Percentiles rank a stretch among this genome's conserved stretches.
Evolutionary conservation across 2,113 vertebrate genomes (phyloP).

Genomic region (Piprites chloris): DNA sequence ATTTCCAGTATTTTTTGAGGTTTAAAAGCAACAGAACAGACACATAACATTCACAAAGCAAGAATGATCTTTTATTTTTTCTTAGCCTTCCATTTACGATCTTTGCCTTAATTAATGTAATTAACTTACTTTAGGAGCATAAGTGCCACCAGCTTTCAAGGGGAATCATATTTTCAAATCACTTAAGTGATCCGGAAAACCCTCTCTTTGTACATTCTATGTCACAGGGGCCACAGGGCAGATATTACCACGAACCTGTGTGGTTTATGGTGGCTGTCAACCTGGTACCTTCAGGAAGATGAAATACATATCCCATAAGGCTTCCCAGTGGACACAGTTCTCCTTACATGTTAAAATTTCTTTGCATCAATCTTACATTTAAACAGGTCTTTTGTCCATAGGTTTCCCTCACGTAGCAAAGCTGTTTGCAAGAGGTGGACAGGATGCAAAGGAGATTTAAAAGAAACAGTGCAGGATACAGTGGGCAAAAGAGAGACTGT

Average conservation of each 20-base stretch:
- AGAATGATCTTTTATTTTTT: background rate
- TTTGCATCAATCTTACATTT: background rate
- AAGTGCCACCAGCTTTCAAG: background rate
- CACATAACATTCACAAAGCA: background rate
- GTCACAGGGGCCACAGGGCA: background rate
- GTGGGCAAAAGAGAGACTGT: background rate
- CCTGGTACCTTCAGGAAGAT: background rate
- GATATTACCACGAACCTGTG: background rate
- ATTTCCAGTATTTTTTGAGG: background rate
- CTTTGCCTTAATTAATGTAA: background rate
- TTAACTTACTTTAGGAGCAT: background rate
- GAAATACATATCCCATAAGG: background rate
- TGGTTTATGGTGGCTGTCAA: background rate
- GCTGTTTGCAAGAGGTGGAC: background rate
- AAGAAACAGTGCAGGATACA: background rate
- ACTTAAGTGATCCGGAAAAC: background rate
- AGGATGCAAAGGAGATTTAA: background rate
- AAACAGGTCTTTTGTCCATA: background rate
- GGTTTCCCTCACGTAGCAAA: background rate
- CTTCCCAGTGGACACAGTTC: background rate
- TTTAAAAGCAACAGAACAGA: background rate
- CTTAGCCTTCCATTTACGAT: background rate
- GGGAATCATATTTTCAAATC: background rate
- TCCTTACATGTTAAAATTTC: background rate
- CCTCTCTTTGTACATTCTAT: background rate